Evolutionary conservation across 1,140 invertebrate species (phyloP).

Genomic region (Chymomyza costata): DNA sequence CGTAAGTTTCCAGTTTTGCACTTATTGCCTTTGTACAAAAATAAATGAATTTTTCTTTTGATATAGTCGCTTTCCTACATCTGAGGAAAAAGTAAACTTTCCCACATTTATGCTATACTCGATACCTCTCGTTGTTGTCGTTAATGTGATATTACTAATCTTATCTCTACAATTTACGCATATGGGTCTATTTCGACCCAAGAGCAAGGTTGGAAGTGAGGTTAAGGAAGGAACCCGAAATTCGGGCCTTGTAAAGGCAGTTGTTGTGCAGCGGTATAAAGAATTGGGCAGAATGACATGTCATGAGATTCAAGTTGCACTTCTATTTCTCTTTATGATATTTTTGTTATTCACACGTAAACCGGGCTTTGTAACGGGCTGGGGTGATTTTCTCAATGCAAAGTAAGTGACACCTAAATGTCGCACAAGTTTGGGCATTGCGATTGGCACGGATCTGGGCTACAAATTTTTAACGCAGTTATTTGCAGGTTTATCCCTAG

Average conservation of each 20-base stretch:
- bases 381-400: constrained; percentile 43
- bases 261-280: constrained; percentile 82
- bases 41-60: constrained; percentile 22
- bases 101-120: constrained; percentile 83
- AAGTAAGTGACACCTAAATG: too few relatives aligned
- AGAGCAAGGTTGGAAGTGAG: constrained; percentile 75
- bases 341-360: constrained; percentile 90
- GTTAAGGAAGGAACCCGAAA: constrained; percentile 77
- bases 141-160: constrained; percentile 82
- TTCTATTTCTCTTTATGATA: constrained; percentile 85
- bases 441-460: too few relatives aligned
- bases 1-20: constrained; percentile 71
- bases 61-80: constrained; percentile 76
- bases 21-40: neutral
- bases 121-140: constrained; percentile 79
- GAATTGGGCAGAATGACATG: constrained; percentile 86
- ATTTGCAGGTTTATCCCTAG: constrained; percentile 20
- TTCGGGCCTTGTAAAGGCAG: constrained; percentile 77
- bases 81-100: constrained; percentile 81
- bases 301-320: constrained; percentile 85
- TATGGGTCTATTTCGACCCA: constrained; percentile 82
- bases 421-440: too few relatives aligned
- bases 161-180: constrained; percentile 83
- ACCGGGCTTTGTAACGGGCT: constrained; percentile 77
- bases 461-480: neutral